Evolutionary conservation across 2,888 invertebrate species (phyloP), one percentile per base, ranked within the genome.

Genomic region (Eupithecia centaureata): DNA sequence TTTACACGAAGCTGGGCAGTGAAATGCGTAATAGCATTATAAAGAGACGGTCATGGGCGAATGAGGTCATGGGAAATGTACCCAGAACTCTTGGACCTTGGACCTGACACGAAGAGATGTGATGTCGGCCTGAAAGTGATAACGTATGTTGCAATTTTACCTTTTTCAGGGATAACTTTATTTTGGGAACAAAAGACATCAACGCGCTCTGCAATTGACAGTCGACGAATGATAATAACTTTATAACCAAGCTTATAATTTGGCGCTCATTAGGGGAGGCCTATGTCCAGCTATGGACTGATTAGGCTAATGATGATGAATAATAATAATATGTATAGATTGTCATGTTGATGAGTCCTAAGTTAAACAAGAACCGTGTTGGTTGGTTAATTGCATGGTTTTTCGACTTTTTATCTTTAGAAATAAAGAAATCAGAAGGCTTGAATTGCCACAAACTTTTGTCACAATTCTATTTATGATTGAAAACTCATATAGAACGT

Each of bases 171-270:
- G 5, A 5, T 33, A 30, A 12, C 60, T 57, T 60, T 2, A 56
- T 61, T 47, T 27, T 22, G 12, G 15, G 47, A 35, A 62, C 62
- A 57, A 38, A 63, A 63, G 58, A 63, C 57, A 27, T 62, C 33
- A 62, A 62, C 62, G 62, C 62, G 62, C 62, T 35, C 22, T 25
- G 32, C 15, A 52, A 27, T 27, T 27, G 13, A 27, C 7, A 52
- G 52, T 15, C 52, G 27, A 52, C 42, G 42, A 42, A 42, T 18
- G 42, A 18, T 42, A 18, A 18, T 12, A 22, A 10, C 10, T 4
- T n/a, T n/a, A n/a, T n/a, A n/a, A n/a, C n/a, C n/a, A n/a, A n/a
- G n/a, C n/a, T n/a, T n/a, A n/a, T n/a, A n/a, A n/a, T n/a, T n/a
- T n/a, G n/a, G n/a, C n/a, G n/a, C n/a, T n/a, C n/a, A n/a, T n/a